These are phyloP conservation scores for Rhincodon typus DNA, from an alignment of 2,797 vertebrate genomes.

Conservation along the genomic window DNA sequence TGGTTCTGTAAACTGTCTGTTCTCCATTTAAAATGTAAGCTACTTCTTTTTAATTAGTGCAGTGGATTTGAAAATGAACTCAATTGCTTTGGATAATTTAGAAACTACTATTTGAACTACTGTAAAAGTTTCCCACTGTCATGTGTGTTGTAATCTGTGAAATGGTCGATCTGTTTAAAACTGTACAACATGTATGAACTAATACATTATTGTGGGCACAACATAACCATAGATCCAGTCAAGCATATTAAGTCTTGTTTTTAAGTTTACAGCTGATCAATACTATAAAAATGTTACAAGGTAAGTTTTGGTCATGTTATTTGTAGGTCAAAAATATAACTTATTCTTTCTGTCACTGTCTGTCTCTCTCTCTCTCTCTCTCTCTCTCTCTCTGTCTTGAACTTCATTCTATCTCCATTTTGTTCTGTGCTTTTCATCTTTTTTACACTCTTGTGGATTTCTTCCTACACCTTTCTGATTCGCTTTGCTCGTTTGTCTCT, in stretches of 20 bases:
- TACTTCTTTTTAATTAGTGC: not conserved
- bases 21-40: too few relatives aligned
- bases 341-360: too few relatives aligned
- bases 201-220: too few relatives aligned
- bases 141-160: not conserved
- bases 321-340: too few relatives aligned
- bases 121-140: not conserved
- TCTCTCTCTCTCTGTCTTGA: not conserved
- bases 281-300: too few relatives aligned
- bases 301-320: too few relatives aligned
- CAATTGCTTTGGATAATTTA: not conserved
- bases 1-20: too few relatives aligned
- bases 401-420: not conserved
- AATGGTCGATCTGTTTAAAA: not conserved
- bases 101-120: not conserved
- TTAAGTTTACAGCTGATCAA: too few relatives aligned
- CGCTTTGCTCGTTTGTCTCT: not conserved
- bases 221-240: too few relatives aligned
- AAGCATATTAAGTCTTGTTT: too few relatives aligned
- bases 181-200: not conserved
- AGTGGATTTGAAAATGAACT: not conserved
- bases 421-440: not conserved
- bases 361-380: too few relatives aligned
- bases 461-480: not conserved
- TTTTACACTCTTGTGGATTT: not conserved